Evolutionary conservation across 64 coral and sea anemone genomes (phyloP).

Genomic region (Trachythela sp.): DNA sequence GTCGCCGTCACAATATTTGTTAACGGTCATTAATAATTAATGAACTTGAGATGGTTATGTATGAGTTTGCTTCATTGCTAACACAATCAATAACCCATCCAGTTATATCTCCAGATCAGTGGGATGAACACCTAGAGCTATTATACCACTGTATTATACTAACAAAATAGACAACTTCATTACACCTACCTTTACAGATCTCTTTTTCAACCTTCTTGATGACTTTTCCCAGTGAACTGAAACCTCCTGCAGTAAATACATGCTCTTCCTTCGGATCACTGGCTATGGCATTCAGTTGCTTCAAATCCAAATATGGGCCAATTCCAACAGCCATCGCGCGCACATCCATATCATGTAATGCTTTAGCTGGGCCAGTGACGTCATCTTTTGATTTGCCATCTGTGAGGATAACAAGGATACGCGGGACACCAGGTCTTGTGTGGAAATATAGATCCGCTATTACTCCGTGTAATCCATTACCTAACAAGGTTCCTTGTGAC

Average conservation of each 20-base stretch:
- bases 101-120: too few relatives aligned
- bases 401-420: slow-evolving; percentile 6
- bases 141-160: too few relatives aligned
- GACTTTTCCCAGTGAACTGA: not conserved
- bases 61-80: too few relatives aligned
- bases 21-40: too few relatives aligned
- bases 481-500: not conserved
- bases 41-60: too few relatives aligned
- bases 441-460: not conserved
- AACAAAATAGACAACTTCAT: not conserved
- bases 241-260: not conserved
- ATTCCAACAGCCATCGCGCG: not conserved
- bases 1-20: too few relatives aligned
- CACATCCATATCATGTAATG: not conserved
- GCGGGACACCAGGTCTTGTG: slow-evolving; percentile 6
- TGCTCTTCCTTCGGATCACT: slow-evolving; percentile 1
- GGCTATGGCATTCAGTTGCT: not conserved
- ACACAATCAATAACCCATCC: too few relatives aligned
- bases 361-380: not conserved
- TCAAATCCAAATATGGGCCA: not conserved
- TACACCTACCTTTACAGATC: not conserved
- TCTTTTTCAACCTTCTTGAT: not conserved
- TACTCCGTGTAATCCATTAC: not conserved
- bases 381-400: slow-evolving; percentile 8
- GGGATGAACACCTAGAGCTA: too few relatives aligned